phyloP scores from a whole-genome alignment of 1,140 invertebrate genomes.

The Lordiphosa mommai region DNA sequence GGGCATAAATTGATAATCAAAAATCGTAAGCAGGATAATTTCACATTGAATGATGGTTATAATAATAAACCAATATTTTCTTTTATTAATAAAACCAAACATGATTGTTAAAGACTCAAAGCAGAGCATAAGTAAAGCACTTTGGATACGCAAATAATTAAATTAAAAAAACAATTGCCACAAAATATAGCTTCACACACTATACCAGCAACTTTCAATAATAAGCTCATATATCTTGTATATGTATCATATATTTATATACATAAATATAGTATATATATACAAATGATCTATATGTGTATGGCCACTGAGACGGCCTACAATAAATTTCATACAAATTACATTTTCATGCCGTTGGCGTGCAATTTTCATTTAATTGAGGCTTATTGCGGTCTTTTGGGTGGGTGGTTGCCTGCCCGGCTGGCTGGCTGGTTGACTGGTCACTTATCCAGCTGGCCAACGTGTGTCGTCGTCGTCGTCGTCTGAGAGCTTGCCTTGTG shows the following conservation, averaged over 20 bases:
- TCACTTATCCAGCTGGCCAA: constrained; percentile 43
- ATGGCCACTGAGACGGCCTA: constrained; percentile 34
- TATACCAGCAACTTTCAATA: constrained; percentile 7
- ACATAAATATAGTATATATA: constrained; percentile 17
- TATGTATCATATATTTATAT: constrained; percentile 1
- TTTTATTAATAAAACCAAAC: too few species aligned
- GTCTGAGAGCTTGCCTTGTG: constrained; percentile 29
- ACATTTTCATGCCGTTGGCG: constrained; percentile 46
- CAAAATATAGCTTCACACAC: too few species aligned
- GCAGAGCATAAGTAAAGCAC: too few species aligned
- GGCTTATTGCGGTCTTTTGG: constrained; percentile 57
- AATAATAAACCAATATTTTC: too few species aligned
- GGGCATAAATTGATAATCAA: too few species aligned
- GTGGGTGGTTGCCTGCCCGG: constrained; percentile 41
- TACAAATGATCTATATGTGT: constrained; percentile 16
- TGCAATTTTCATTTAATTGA: constrained; percentile 69
- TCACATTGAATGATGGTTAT: too few species aligned
- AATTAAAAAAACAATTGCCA: too few species aligned
- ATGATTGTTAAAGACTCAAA: too few species aligned
- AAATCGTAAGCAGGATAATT: too few species aligned
- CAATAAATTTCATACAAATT: constrained; percentile 69
- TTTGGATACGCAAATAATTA: too few species aligned
- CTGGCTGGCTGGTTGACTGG: constrained; percentile 24
- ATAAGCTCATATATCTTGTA: neutral
- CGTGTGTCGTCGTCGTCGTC: constrained; percentile 8